Evolutionary conservation across 37 sponge, comb jelly and placozoan species (phyloP).

Genomic region (Chondrosia reniformis): DNA sequence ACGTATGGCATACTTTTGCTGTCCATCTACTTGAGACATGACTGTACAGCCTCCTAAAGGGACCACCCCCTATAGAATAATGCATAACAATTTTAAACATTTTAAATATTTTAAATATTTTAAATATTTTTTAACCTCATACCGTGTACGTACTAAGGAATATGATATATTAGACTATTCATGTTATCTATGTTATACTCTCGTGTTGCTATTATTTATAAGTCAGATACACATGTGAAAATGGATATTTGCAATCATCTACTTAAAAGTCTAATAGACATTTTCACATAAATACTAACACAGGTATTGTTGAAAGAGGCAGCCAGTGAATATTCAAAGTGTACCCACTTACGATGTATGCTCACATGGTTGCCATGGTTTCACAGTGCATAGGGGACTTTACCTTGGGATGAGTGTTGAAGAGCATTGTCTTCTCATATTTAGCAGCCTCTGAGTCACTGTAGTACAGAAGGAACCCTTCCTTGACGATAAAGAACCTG

Average conservation of each 20-base stretch:
- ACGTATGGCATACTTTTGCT: conserved; percentile 72
- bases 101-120: too few relatives aligned
- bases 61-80: conserved; percentile 85
- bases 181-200: too few relatives aligned
- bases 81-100: not conserved
- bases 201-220: too few relatives aligned
- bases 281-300: not conserved
- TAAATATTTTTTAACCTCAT: too few relatives aligned
- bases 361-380: not conserved
- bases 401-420: conserved; percentile 99
- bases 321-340: not conserved
- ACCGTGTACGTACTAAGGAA: too few relatives aligned
- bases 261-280: too few relatives aligned
- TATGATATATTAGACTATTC: too few relatives aligned
- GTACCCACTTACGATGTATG: not conserved
- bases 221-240: too few relatives aligned
- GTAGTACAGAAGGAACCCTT: conserved; percentile 97
- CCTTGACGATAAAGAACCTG: conserved; percentile 96
- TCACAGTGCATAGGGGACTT: too few relatives aligned
- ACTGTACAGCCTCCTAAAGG: conserved; percentile 89
- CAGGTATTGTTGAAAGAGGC: not conserved
- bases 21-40: conserved; percentile 47
- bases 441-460: conserved; percentile 67
- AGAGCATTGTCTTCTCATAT: conserved; percentile 78
- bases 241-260: too few relatives aligned